Evolutionary conservation across 2,888 invertebrate genomes (phyloP).

Genomic region (Geotrupes spiniger): DNA sequence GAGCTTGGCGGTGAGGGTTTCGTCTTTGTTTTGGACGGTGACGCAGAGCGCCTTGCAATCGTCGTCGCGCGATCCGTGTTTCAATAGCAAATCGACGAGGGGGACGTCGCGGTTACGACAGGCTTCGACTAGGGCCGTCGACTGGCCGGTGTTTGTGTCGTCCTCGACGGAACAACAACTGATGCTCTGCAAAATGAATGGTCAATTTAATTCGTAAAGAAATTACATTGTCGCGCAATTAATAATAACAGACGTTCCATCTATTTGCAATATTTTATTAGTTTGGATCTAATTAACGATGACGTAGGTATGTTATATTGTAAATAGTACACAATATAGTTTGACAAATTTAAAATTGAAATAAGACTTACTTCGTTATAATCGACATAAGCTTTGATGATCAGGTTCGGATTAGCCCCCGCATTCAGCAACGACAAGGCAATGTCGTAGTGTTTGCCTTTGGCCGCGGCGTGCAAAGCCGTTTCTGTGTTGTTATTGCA

Average conservation of each 20-base stretch:
- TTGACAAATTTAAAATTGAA: no score
- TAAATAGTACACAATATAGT: slow-evolving; percentile 14
- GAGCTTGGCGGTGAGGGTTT: slow-evolving; percentile 72
- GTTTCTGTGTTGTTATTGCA: slow-evolving; percentile 78
- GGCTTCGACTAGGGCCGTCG: slow-evolving; percentile 67
- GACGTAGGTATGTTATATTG: slow-evolving; percentile 15
- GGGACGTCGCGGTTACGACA: slow-evolving; percentile 65
- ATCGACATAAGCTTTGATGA: slow-evolving; percentile 56
- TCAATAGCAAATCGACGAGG: slow-evolving; percentile 74
- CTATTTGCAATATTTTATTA: neutral
- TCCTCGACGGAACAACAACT: slow-evolving; percentile 52
- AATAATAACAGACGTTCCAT: neutral
- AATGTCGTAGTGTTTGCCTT: slow-evolving; percentile 71
- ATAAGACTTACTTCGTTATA: slow-evolving; percentile 46
- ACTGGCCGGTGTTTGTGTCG: slow-evolving; percentile 50
- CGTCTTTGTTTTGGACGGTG: slow-evolving; percentile 71
- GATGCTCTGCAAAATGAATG: slow-evolving; percentile 33
- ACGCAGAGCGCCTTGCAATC: slow-evolving; percentile 78
- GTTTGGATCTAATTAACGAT: neutral
- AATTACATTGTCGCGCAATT: neutral
- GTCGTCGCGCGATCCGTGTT: slow-evolving; percentile 83
- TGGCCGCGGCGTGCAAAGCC: slow-evolving; percentile 77
- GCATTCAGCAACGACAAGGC: slow-evolving; percentile 67
- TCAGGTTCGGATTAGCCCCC: slow-evolving; percentile 79
- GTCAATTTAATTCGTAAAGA: slow-evolving; percentile 8